Conservation (phyloP, 1,140 invertebrate species). For the Acromyrmex charruanus region DNA sequence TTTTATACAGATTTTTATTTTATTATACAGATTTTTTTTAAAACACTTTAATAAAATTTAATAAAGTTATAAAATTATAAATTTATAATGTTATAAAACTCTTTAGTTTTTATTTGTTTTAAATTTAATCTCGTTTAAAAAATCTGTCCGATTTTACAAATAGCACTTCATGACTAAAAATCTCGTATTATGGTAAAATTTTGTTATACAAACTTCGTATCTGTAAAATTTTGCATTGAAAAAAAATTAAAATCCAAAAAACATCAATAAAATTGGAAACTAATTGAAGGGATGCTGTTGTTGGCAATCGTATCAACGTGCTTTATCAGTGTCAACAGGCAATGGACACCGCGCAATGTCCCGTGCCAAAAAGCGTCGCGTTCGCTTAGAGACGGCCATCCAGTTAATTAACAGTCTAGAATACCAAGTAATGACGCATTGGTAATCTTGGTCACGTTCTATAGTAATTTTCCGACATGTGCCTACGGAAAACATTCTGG, state of each 20-base stretch:
- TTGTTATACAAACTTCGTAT: not conserved
- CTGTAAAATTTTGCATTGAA: not conserved
- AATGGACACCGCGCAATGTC: not conserved
- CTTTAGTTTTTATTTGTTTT: not conserved
- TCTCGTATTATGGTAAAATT: not conserved
- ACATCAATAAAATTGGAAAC: not conserved
- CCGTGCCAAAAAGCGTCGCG: constrained; percentile 53
- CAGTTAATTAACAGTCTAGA: constrained; percentile 54
- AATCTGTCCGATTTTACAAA: not conserved
- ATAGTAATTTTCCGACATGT: constrained; percentile 49
- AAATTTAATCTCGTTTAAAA: not conserved
- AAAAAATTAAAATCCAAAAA: not conserved
- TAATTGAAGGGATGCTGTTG: not conserved
- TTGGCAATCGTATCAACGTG: constrained; percentile 25
- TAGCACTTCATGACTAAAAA: not conserved
- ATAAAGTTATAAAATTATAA: not conserved
- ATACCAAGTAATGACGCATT: constrained; percentile 23
- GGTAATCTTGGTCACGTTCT: not conserved
- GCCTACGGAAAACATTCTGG: not conserved
- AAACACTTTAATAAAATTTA: not conserved
- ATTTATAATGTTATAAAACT: no score
- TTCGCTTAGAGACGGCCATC: constrained; percentile 33
- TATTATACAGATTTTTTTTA: no score
- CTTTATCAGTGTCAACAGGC: constrained; percentile 44
- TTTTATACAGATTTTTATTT: no score